Evolutionary conservation across 1,140 invertebrate genomes (phyloP).

Genomic region (Penaeus vannamei): DNA sequence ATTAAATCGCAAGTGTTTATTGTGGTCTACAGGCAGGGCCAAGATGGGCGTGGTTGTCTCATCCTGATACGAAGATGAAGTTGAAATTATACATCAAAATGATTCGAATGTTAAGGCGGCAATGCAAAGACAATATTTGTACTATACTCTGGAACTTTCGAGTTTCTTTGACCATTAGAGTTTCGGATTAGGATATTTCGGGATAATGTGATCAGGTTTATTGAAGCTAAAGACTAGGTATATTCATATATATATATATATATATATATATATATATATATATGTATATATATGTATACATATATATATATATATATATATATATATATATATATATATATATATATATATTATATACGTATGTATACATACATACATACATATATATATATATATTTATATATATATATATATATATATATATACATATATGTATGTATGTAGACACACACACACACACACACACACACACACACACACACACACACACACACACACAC

Average conservation of each 20-base stretch:
- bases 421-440: background rate
- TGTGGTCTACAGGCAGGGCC: no score
- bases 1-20: no score
- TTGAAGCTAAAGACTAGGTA: no score
- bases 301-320: background rate
- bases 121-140: no score
- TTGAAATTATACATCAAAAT: no score
- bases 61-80: no score
- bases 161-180: no score
- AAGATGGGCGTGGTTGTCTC: no score
- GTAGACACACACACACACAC: background rate
- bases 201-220: no score
- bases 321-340: background rate
- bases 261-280: constrained; percentile 12
- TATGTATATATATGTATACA: background rate
- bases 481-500: background rate
- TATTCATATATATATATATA: constrained; percentile 6
- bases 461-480: background rate
- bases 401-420: background rate
- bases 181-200: no score
- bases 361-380: background rate
- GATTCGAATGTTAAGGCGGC: no score
- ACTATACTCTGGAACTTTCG: no score
- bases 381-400: background rate
- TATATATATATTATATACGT: background rate